phyloP scores from a whole-genome alignment of 2,888 invertebrate species.

The Pyralis farinalis region DNA sequence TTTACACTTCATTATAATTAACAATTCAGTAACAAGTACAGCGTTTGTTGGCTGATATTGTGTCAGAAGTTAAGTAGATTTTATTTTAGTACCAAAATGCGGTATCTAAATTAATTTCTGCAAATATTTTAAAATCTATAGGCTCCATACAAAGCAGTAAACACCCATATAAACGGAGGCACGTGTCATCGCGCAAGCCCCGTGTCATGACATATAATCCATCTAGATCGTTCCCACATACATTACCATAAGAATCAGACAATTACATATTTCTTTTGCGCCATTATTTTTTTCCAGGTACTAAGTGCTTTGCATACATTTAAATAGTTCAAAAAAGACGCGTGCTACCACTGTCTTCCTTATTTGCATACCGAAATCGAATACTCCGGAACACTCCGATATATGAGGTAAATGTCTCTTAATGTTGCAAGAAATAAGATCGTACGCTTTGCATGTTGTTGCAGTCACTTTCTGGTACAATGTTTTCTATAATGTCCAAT shows the following conservation, averaged over 20 bases:
- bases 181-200: slow-evolving; percentile 36
- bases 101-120: too few relatives aligned
- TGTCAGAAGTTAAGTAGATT: too few relatives aligned
- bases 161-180: slow-evolving; percentile 20
- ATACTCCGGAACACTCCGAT: slow-evolving; percentile 32
- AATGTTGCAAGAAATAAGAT: slow-evolving; percentile 27
- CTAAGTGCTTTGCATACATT: slow-evolving; percentile 65
- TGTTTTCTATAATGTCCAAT: slow-evolving; percentile 16
- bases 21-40: too few relatives aligned
- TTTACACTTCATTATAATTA: too few relatives aligned
- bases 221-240: slow-evolving; percentile 57
- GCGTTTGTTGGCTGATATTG: too few relatives aligned
- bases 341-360: slow-evolving; percentile 47
- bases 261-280: slow-evolving; percentile 58
- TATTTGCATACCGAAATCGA: slow-evolving; percentile 43
- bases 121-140: too few relatives aligned
- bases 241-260: slow-evolving; percentile 65
- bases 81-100: too few relatives aligned
- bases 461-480: slow-evolving; percentile 11
- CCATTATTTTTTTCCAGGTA: slow-evolving; percentile 62
- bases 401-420: slow-evolving; percentile 23
- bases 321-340: slow-evolving; percentile 54
- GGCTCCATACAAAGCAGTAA: not conserved
- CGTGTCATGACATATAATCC: slow-evolving; percentile 22
- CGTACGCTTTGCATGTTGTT: slow-evolving; percentile 25